These are phyloP conservation scores for Lissonota sp. DNA, from an alignment of 2,888 invertebrate species.

Conservation along the genomic window DNA sequence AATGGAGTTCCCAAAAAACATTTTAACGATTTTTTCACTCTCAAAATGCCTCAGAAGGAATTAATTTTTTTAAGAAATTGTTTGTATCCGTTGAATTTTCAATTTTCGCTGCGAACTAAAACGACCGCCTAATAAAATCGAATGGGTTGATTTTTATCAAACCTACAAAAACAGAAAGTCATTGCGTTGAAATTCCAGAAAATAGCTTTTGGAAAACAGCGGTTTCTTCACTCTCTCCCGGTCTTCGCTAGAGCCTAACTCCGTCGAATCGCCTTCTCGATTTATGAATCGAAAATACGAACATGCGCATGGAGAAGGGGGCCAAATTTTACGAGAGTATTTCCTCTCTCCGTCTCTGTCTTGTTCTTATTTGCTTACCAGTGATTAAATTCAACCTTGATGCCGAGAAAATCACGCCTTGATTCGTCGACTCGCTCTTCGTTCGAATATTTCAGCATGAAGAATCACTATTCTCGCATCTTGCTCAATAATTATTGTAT, in stretches of 20 bases:
- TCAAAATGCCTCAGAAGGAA: no score
- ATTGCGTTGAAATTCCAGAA: no score
- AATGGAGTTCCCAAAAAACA: no score
- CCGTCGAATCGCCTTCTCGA: slow-evolving; percentile 4
- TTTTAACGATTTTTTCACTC: no score
- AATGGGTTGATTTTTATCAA: no score
- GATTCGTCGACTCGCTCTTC: slow-evolving; percentile 38
- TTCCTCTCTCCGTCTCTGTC: slow-evolving; percentile 3
- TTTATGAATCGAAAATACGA: slow-evolving; percentile 38
- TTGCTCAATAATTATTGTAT: slow-evolving; percentile 36
- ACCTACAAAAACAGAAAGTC: no score
- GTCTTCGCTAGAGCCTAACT: neutral
- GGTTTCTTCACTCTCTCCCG: no score
- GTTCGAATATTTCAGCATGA: slow-evolving; percentile 29
- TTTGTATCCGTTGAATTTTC: no score
- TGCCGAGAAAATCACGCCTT: slow-evolving; percentile 41
- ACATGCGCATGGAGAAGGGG: neutral
- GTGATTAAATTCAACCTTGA: slow-evolving; percentile 53
- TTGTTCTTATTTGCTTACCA: neutral
- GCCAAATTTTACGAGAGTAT: slow-evolving; percentile 26
- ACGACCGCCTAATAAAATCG: no score
- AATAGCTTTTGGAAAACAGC: no score
- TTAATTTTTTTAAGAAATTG: no score
- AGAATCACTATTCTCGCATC: neutral
- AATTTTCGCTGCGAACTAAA: no score